phyloP scores from a whole-genome alignment of 1,140 invertebrate genomes.

The Phocides pigmalion region DNA sequence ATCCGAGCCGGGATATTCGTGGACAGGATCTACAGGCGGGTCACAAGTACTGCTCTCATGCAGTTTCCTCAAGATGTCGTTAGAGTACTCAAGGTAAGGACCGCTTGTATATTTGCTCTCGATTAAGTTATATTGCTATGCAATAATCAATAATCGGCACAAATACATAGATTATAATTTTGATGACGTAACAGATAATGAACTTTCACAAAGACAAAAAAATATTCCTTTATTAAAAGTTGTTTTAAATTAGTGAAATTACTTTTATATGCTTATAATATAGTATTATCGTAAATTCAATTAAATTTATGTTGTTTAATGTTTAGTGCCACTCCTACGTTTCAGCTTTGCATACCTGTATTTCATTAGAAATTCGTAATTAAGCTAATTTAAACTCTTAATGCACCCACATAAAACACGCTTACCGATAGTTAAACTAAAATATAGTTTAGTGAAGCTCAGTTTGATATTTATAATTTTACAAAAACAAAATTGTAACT shows the following conservation, averaged over 20 bases:
- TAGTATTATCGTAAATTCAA: background rate
- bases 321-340: background rate
- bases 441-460: background rate
- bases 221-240: too few relatives aligned
- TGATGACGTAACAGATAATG: too few relatives aligned
- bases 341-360: background rate
- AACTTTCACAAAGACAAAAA: too few relatives aligned
- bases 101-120: background rate
- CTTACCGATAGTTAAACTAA: background rate
- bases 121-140: too few relatives aligned
- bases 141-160: too few relatives aligned
- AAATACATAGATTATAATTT: too few relatives aligned
- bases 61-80: conserved; percentile 96
- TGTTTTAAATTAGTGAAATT: too few relatives aligned
- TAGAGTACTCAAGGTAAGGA: conserved; percentile 92
- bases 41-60: conserved; percentile 93
- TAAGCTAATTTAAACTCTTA: background rate
- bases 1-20: conserved; percentile 99
- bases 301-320: too few relatives aligned
- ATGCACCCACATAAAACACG: too few relatives aligned
- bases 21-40: conserved; percentile 96
- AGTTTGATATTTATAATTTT: background rate
- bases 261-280: background rate
- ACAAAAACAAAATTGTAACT: too few relatives aligned
- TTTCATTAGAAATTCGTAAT: background rate